Evolutionary conservation across 2,888 invertebrate species (phyloP), one percentile per base, ranked within the genome.

Genomic region (Macrosoma leucophasiata): DNA sequence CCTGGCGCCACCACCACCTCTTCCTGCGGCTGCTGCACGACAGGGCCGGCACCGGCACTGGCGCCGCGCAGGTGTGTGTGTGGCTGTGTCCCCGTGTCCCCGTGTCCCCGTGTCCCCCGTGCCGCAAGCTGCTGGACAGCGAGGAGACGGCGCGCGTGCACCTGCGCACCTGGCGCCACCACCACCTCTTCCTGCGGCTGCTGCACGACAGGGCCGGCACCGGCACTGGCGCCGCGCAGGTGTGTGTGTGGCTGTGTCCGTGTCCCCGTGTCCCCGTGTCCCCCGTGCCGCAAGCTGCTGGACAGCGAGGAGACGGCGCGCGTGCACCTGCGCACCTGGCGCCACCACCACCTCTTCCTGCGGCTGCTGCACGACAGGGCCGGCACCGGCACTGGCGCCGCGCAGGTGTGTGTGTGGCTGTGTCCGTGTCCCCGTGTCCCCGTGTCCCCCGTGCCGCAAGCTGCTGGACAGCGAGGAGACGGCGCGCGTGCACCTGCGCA

Each of bases 281-380:
- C 84, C 1, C 76, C 91, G 46, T 91, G 91, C 67, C 85, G 85
- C 58, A 88, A 89, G 58, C 87, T 90, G 70, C 87, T 91, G 46
- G 87, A 88, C 56, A 73, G 73, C 7, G 87, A 88, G 38, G 84
- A 85, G 43, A 87, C 89, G 0, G 88, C 89, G 0, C 86, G 76
- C 52, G 86, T 88, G 34, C 91, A 91, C 55, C 86, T 90, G 18
- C 82, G 87, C 43, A 89, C 90, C 1, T 87, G 87, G 63, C 68
- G 86, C 1, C 91, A 91, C 62, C 89, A 90, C 59, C 88, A 89
- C 66, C 86, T 88, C 34, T 91, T 90, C 73, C 67, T 88, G 11
- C 63, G 84, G 2, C 52, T 77, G 41, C 61, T 85, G 18, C 24
- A 30, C 19, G 48, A 52, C 29, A 45, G 38, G 30, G 39, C 33